Evolutionary conservation across 2,113 vertebrate genomes (phyloP).

Genomic region (Psophia crepitans): DNA sequence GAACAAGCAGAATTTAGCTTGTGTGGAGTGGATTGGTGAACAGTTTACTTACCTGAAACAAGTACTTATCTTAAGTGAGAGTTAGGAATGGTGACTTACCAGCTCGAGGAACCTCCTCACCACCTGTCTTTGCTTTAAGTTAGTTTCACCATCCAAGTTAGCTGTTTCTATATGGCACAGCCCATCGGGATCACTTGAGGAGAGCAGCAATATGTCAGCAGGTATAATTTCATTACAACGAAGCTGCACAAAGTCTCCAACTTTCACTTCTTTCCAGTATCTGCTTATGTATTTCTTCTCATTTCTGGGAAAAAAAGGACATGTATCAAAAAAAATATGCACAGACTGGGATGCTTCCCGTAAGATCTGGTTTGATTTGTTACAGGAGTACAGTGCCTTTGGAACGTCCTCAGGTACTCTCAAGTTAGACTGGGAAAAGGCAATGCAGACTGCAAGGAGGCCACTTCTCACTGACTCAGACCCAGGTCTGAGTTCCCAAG

Average conservation of each 20-base stretch:
- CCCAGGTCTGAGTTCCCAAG: not conserved
- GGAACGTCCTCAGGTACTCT: not conserved
- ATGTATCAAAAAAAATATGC: not conserved
- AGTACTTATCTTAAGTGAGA: not conserved
- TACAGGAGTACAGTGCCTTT: not conserved
- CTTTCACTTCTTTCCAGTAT: slow-evolving; percentile 92
- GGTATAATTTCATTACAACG: slow-evolving; percentile 96
- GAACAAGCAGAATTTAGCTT: not conserved
- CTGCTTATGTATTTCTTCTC: slow-evolving; percentile 85
- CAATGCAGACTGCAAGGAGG: not conserved
- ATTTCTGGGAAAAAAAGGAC: slow-evolving; percentile 61
- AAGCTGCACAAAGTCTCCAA: slow-evolving; percentile 93
- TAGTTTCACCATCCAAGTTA: slow-evolving; percentile 97
- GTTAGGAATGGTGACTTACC: slow-evolving; percentile 76
- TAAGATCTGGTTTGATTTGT: not conserved
- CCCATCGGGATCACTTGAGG: slow-evolving; percentile 92
- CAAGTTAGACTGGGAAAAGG: not conserved
- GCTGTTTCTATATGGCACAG: slow-evolving; percentile 97
- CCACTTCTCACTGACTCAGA: not conserved
- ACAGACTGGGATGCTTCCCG: not conserved
- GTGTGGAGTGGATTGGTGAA: not conserved
- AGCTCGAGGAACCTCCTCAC: slow-evolving; percentile 90
- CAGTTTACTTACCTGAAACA: not conserved
- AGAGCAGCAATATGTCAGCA: slow-evolving; percentile 91
- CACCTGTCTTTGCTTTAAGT: slow-evolving; percentile 93